Evolutionary conservation across 2,113 vertebrate genomes (phyloP).

Genomic region (Progne subis): DNA sequence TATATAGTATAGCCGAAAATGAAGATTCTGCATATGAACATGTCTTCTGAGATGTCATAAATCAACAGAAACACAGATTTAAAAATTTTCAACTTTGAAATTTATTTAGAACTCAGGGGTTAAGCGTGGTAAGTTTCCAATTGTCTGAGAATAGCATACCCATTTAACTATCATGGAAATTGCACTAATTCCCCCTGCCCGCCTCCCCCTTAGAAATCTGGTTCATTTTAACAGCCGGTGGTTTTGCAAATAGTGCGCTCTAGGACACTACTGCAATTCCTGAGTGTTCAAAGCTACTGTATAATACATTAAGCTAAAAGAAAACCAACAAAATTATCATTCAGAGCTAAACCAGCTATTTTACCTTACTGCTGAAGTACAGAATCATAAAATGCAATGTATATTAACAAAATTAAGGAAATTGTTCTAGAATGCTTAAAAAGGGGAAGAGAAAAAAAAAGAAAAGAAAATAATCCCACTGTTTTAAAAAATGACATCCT

Average conservation of each 20-base stretch:
- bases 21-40: not conserved
- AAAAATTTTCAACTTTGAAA: slow-evolving; percentile 63
- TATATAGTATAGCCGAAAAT: not conserved
- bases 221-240: slow-evolving; percentile 30
- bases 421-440: not conserved
- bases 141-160: slow-evolving; percentile 36
- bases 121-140: slow-evolving; percentile 48
- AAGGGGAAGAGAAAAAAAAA: not conserved
- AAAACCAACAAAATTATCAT: slow-evolving; percentile 19
- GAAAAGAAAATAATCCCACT: not conserved
- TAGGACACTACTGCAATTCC: slow-evolving; percentile 41
- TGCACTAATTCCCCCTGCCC: slow-evolving; percentile 27
- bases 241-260: slow-evolving; percentile 33
- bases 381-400: not conserved
- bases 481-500: not conserved
- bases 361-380: not conserved
- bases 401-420: not conserved
- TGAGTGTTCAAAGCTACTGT: slow-evolving; percentile 55
- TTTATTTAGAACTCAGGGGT: slow-evolving; percentile 59
- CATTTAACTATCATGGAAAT: slow-evolving; percentile 23
- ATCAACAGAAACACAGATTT: slow-evolving; percentile 59
- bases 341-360: not conserved
- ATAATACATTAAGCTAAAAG: slow-evolving; percentile 6
- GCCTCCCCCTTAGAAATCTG: slow-evolving; percentile 19
- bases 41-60: not conserved